phyloP scores from a whole-genome alignment of 2,888 invertebrate genomes.

The Tachina fera region DNA sequence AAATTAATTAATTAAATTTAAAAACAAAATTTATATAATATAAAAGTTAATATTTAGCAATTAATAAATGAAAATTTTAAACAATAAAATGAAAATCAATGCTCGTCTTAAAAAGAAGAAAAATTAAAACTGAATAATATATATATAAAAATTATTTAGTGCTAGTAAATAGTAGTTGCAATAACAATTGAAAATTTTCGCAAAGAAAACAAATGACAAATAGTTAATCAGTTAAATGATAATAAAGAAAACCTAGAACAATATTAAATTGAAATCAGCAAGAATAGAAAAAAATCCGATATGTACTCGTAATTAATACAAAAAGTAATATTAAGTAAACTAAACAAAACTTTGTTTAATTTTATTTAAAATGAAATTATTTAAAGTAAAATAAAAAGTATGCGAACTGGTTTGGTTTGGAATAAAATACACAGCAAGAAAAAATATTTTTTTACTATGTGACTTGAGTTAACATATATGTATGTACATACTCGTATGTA shows the following conservation, averaged over 20 bases:
- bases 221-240: slow-evolving; percentile 46
- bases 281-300: background rate
- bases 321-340: background rate
- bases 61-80: slow-evolving; percentile 44
- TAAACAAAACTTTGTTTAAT: background rate
- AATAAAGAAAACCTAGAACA: slow-evolving; percentile 54
- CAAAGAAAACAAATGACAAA: slow-evolving; percentile 12
- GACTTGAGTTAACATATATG: too few species aligned
- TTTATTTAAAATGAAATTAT: too few species aligned
- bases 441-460: too few species aligned
- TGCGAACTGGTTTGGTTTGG: too few species aligned
- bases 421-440: too few species aligned
- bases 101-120: slow-evolving; percentile 48
- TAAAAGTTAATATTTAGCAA: slow-evolving; percentile 26
- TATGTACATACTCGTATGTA: too few species aligned
- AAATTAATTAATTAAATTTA: slow-evolving; percentile 11
- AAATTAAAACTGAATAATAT: slow-evolving; percentile 20
- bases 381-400: too few species aligned
- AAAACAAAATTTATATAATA: slow-evolving; percentile 35
- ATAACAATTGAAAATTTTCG: slow-evolving; percentile 32
- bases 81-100: slow-evolving; percentile 51
- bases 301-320: slow-evolving; percentile 8
- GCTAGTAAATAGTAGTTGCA: slow-evolving; percentile 42
- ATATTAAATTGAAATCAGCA: slow-evolving; percentile 29
- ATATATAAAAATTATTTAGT: slow-evolving; percentile 31